Conservation (phyloP, 2,888 invertebrate genomes). For the Acleris laterana region DNA sequence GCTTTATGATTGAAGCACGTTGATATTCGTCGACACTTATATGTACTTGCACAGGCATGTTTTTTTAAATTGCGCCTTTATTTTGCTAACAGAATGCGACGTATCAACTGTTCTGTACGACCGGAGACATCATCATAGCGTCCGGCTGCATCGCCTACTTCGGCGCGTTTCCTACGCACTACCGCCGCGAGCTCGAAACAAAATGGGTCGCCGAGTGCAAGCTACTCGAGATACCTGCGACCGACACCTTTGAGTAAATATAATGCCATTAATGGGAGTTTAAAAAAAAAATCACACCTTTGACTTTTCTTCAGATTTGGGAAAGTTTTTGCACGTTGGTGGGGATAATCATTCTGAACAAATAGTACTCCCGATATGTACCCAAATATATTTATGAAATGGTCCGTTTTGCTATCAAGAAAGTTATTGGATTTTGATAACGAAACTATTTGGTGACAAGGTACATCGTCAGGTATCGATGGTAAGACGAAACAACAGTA, state of each 20-base stretch:
- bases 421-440: too few relatives aligned
- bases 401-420: too few relatives aligned
- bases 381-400: too few relatives aligned
- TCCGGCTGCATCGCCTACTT: slow-evolving; percentile 95
- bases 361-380: too few relatives aligned
- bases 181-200: slow-evolving; percentile 87
- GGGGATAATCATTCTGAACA: too few relatives aligned
- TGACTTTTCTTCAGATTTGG: too few relatives aligned
- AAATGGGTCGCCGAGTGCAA: slow-evolving; percentile 89
- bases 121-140: slow-evolving; percentile 94
- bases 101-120: slow-evolving; percentile 87
- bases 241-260: slow-evolving; percentile 86
- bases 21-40: too few relatives aligned
- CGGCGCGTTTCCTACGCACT: slow-evolving; percentile 93
- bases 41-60: too few relatives aligned
- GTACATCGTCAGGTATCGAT: background rate
- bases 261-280: too few relatives aligned
- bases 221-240: slow-evolving; percentile 88
- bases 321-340: too few relatives aligned
- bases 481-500: background rate
- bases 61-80: background rate
- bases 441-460: background rate
- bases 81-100: slow-evolving; percentile 83
- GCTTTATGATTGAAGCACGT: too few relatives aligned
- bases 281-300: too few relatives aligned